phyloP scores from a whole-genome alignment of 2,113 vertebrate species.

The Microtus ochrogaster region DNA sequence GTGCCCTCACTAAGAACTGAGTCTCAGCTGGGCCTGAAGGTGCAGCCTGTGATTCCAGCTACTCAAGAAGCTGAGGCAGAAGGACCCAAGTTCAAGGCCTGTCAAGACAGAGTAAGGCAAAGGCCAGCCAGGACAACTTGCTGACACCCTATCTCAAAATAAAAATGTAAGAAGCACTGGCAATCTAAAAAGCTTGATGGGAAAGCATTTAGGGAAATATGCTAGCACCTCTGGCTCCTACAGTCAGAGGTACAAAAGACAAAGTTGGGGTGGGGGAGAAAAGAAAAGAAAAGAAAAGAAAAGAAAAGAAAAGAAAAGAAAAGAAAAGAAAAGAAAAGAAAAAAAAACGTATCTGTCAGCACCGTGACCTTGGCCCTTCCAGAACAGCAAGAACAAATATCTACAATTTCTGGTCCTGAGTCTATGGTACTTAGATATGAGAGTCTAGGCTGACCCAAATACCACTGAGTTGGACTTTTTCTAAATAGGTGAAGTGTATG shows the following conservation, averaged over 20 bases:
- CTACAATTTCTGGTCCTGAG: neutral
- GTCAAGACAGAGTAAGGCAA: too few species aligned
- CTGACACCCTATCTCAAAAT: neutral
- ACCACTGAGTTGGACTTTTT: neutral
- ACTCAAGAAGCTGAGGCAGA: neutral
- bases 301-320: too few species aligned
- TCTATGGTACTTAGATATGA: neutral
- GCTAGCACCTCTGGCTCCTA: neutral
- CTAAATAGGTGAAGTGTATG: neutral
- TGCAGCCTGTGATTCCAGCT: neutral
- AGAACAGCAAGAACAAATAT: neutral
- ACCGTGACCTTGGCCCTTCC: neutral
- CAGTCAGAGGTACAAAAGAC: neutral
- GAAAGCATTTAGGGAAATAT: neutral
- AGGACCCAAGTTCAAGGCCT: neutral
- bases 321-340: too few species aligned
- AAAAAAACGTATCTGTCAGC: too few species aligned
- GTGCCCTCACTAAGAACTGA: neutral
- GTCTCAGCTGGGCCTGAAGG: neutral
- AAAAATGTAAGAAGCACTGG: neutral
- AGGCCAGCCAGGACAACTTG: too few species aligned
- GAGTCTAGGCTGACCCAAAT: neutral
- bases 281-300: too few species aligned
- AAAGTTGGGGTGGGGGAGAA: neutral
- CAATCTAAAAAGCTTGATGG: neutral